Conservation (phyloP, 2,113 vertebrate genomes). For the Rhinopithecus roxellana region DNA sequence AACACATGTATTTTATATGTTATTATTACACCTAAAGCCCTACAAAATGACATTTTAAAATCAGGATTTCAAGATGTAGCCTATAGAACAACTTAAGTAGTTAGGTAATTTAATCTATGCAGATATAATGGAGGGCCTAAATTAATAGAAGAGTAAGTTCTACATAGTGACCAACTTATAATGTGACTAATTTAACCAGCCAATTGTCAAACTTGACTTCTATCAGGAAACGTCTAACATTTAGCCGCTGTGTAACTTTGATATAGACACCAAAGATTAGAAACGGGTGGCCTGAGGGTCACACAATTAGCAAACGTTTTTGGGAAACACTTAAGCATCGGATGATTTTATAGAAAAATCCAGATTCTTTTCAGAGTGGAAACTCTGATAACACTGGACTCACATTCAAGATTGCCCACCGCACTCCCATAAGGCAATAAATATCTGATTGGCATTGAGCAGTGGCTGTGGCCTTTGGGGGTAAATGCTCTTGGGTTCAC, state of each 20-base stretch:
- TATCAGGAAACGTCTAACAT: neutral
- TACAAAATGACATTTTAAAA: neutral
- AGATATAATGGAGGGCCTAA: neutral
- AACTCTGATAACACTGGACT: neutral
- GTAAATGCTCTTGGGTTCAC: neutral
- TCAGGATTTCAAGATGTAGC: neutral
- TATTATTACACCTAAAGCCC: neutral
- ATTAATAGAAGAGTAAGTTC: neutral
- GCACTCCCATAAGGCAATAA: accelerated
- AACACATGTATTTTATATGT: neutral
- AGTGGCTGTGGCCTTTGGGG: accelerated
- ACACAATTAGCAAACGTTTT: neutral
- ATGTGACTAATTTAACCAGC: neutral
- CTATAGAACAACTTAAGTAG: neutral
- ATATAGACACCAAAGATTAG: neutral
- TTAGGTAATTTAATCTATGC: neutral
- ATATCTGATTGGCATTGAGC: accelerated
- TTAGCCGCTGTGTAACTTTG: neutral
- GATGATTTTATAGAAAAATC: neutral
- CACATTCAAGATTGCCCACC: accelerated
- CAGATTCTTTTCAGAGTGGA: neutral
- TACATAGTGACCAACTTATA: neutral
- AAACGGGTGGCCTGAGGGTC: neutral
- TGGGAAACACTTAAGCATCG: neutral
- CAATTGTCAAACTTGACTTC: neutral